Evolutionary conservation across 2,113 vertebrate species (phyloP).

Genomic region (Xenopus tropicalis): DNA sequence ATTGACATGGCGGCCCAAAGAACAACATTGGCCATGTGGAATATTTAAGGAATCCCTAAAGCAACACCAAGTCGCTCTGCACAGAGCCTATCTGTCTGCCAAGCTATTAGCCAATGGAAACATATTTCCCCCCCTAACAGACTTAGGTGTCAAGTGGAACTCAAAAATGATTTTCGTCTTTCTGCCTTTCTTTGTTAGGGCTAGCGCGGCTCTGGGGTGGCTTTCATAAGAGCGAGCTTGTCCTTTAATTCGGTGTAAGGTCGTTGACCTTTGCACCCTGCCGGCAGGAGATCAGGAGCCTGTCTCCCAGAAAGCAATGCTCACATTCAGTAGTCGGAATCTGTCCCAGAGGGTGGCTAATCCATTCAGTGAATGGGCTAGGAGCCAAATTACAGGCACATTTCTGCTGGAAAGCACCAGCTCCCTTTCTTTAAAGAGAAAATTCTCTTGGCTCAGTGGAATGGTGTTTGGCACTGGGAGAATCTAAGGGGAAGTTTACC

Average conservation of each 20-base stretch:
- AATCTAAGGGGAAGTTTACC: too few species aligned
- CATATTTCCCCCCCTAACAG: conserved; percentile 9
- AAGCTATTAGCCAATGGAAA: conserved; percentile 34
- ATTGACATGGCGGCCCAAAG: conserved; percentile 14
- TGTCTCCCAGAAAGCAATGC: conserved; percentile 40
- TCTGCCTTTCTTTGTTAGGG: conserved; percentile 28
- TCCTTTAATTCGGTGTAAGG: conserved; percentile 53
- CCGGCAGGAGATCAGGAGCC: conserved; percentile 45
- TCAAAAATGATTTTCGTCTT: conserved; percentile 27
- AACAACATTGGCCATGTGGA: conserved; percentile 18
- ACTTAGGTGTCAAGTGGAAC: conserved; percentile 14
- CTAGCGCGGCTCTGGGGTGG: conserved; percentile 39
- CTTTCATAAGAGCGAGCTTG: conserved; percentile 50
- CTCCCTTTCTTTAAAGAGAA: not conserved
- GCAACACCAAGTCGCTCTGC: conserved; percentile 23
- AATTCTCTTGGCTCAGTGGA: not conserved
- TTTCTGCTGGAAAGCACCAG: not conserved
- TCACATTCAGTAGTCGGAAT: conserved; percentile 41
- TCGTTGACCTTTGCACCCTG: conserved; percentile 48
- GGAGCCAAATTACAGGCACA: not conserved
- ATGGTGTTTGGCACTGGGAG: too few species aligned
- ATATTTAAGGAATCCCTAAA: conserved; percentile 43
- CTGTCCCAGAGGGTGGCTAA: conserved; percentile 40
- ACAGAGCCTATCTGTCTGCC: conserved; percentile 21
- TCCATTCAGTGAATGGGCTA: conserved; percentile 21